A percentile compares a stretch with the other conserved stretches of the same genome.
Conservation (phyloP, 2,113 vertebrate species). For the Ancistrus triradiatus region DNA sequence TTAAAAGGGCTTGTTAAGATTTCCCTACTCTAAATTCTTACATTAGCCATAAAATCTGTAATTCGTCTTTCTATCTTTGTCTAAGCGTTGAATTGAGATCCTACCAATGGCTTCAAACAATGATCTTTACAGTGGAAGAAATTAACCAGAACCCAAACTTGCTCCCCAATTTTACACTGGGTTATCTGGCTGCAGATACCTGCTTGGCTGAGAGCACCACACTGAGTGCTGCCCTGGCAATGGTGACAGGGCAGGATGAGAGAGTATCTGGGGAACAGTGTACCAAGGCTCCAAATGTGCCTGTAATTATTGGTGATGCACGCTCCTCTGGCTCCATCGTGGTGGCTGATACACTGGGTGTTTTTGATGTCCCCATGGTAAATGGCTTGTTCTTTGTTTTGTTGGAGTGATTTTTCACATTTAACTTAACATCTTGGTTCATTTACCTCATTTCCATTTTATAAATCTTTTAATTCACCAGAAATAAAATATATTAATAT, state of each 20-base stretch:
- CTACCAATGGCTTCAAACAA: constrained; percentile 46
- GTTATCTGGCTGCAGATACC: constrained; percentile 54
- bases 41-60: background rate
- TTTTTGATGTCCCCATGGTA: constrained; percentile 61
- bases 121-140: constrained; percentile 53
- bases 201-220: constrained; percentile 53
- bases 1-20: too few species aligned
- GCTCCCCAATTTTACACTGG: constrained; percentile 48
- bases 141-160: constrained; percentile 44
- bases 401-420: too few species aligned
- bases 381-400: background rate
- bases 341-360: constrained; percentile 51
- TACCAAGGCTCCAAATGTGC: constrained; percentile 21
- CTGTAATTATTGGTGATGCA: constrained; percentile 55
- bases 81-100: constrained; percentile 31
- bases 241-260: constrained; percentile 47
- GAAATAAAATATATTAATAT: too few species aligned
- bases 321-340: constrained; percentile 51
- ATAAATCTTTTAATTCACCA: too few species aligned
- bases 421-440: too few species aligned
- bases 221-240: constrained; percentile 47
- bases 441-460: background rate
- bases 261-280: constrained; percentile 35
- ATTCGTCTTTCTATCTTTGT: background rate
- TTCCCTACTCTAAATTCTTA: too few species aligned